Conservation (phyloP, 2,888 invertebrate genomes). For the Abscondita cerata region DNA sequence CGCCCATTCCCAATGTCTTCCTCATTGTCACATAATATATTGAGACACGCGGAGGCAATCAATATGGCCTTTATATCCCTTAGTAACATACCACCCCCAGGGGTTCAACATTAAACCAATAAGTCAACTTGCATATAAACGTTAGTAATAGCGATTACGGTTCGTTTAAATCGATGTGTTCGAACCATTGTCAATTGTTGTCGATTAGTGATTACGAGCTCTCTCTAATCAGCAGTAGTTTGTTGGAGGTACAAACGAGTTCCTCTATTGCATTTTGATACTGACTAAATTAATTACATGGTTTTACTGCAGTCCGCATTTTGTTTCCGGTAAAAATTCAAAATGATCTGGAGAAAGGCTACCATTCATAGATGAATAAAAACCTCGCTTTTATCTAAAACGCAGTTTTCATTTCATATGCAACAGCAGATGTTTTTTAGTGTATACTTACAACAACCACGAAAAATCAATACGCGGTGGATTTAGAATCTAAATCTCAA, state of each 20-base stretch:
- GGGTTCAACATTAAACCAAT: slow-evolving; percentile 20
- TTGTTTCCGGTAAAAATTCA: neutral
- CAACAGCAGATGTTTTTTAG: too few relatives aligned
- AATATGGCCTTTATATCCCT: slow-evolving; percentile 17
- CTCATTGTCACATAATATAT: slow-evolving; percentile 30
- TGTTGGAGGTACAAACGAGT: slow-evolving; percentile 37
- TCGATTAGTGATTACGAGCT: slow-evolving; percentile 39
- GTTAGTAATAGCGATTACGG: slow-evolving; percentile 27
- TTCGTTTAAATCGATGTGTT: slow-evolving; percentile 35
- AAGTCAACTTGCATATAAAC: slow-evolving; percentile 33
- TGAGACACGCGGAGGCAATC: slow-evolving; percentile 28
- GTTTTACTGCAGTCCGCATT: slow-evolving; percentile 24
- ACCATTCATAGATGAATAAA: too few relatives aligned
- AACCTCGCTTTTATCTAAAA: too few relatives aligned
- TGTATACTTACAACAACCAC: too few relatives aligned
- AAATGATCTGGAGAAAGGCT: too few relatives aligned
- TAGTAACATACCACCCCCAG: slow-evolving; percentile 8
- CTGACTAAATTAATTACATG: slow-evolving; percentile 38
- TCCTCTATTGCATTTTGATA: slow-evolving; percentile 35
- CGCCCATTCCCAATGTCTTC: slow-evolving; percentile 27
- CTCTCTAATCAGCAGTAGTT: slow-evolving; percentile 40
- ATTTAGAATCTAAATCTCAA: too few relatives aligned
- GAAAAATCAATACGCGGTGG: too few relatives aligned
- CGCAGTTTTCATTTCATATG: too few relatives aligned
- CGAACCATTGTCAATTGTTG: slow-evolving; percentile 41